Evolutionary conservation across 2,797 vertebrate species (phyloP).

Genomic region (Gadopsis bispinosus): DNA sequence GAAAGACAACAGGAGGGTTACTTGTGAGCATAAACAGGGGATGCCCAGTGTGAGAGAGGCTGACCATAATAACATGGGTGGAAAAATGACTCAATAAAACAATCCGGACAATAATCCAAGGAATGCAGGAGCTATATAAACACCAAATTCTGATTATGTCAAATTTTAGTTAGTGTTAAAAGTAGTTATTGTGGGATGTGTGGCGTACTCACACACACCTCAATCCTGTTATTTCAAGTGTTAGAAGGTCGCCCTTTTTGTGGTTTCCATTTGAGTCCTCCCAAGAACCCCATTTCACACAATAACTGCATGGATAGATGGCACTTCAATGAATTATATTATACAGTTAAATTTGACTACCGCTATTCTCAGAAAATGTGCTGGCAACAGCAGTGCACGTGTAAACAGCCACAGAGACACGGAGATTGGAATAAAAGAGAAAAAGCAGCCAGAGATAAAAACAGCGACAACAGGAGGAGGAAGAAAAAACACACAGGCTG

Average conservation of each 20-base stretch:
- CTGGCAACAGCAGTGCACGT: slow-evolving; percentile 2
- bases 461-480: slow-evolving; percentile 30
- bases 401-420: slow-evolving; percentile 24
- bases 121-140: slow-evolving; percentile 14
- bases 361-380: slow-evolving; percentile 14
- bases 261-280: slow-evolving; percentile 28
- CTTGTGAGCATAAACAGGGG: slow-evolving; percentile 57
- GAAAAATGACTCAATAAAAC: slow-evolving; percentile 47
- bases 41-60: slow-evolving; percentile 44
- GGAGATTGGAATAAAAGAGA: slow-evolving; percentile 25
- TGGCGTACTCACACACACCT: neutral
- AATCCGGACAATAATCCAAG: slow-evolving; percentile 33
- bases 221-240: slow-evolving; percentile 6
- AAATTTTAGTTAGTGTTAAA: slow-evolving; percentile 25
- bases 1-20: slow-evolving; percentile 69
- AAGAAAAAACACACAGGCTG: slow-evolving; percentile 29
- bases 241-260: slow-evolving; percentile 32
- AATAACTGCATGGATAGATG: slow-evolving; percentile 18
- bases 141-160: slow-evolving; percentile 13
- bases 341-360: slow-evolving; percentile 17
- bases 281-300: slow-evolving; percentile 19
- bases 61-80: slow-evolving; percentile 38
- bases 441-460: slow-evolving; percentile 22
- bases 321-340: slow-evolving; percentile 11
- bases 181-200: slow-evolving; percentile 21